Base-by-base conservation (phyloP, 2,888 invertebrate genomes). In the Dorcus parallelipipedus region DNA sequence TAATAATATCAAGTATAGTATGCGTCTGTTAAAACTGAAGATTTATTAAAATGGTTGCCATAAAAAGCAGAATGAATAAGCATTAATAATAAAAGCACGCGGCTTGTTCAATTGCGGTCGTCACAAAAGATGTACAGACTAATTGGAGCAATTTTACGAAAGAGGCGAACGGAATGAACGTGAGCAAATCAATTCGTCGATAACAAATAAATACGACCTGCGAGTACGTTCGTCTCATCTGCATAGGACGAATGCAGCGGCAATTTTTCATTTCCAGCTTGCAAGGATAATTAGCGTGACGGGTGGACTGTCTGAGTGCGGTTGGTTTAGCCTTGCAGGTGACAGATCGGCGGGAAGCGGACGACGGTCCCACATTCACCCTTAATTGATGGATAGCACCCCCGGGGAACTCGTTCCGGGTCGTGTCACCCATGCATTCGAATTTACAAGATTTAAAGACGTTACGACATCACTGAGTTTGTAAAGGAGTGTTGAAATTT, bases 341-440 rank as follows among this genome's bases (percentile, higher is more conserved):
- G 75, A 75, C 75, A 75, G 74, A 75, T 74, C 69, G 72, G 66
- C 68, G 68, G 71, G 69, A 61, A 70, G 67, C 67, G 68, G 68
- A 63, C 64, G 66, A 64, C 67, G 63, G 68, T 66, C 68, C 63
- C 53, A 63, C 67, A 64, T 67, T 65, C 67, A 62, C 53, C 67
- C 58, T 52, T 76, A 76, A 76, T 74, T 76, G 76, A 76, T 74
- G 73, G 71, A 76, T 74, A 59, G 67, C 64, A 66, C 74, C 65
- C 73, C 38, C 57, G 68, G 70, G 73, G 64, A 51, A 60, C 59
- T 57, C 52, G 56, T 56, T 56, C 51, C 47, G n/a, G 49, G 38
- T 41, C 20, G 38, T 38, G 39, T 20, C 45, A 20, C 56, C 51
- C 56, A 41, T 56, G 51, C 51, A 51, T 56, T 56, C 51, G 51